Evolutionary conservation across 1,140 invertebrate genomes (phyloP).

Genomic region (Drosophila melanogaster): Release_6_plus_ISO1_MT NT_033777.3:5683501-5684000

Average conservation of each 20-base stretch:
- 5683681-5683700: conserved; percentile 37
- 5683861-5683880: conserved; percentile 6
- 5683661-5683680: conserved; percentile 47
- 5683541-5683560: background rate
- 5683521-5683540: background rate
- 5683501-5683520: background rate
- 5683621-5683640: conserved; percentile 73
- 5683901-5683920: background rate
- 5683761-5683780: conserved; percentile 31
- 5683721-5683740: conserved; percentile 37
- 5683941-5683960: background rate
- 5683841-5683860: conserved; percentile 20
- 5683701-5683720: conserved; percentile 28
- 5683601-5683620: too few relatives aligned
- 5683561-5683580: conserved; percentile 1
- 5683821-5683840: conserved; percentile 23
- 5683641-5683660: conserved; percentile 78
- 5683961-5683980: background rate
- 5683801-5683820: conserved; percentile 18
- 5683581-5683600: conserved; percentile 8
- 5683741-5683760: conserved; percentile 40
- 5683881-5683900: too few relatives aligned
- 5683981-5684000: background rate
- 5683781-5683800: conserved; percentile 13
- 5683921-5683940: background rate